Evolutionary conservation across 1,140 invertebrate genomes (phyloP), one percentile per base, ranked within the genome.

Genomic region (Pachyrhynchus sulphureomaculatus): DNA sequence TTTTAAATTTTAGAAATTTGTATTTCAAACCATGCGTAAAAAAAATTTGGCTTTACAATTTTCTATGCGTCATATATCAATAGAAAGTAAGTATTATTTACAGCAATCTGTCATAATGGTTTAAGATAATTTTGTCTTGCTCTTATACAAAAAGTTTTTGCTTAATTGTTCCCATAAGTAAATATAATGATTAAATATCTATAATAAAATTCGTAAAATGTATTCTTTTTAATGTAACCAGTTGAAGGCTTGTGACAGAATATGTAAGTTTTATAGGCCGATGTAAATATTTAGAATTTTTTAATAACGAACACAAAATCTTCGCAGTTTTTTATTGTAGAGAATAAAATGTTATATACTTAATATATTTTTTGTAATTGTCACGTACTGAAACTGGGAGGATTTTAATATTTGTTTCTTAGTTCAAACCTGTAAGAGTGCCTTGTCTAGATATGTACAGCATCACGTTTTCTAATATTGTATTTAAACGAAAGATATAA

Each of bases 341-440:
- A 23, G 3, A 20, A 13, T 47, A 8, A 10, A 47, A 2, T n/a
- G 17, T 17, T 17, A 1, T 8, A 39, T 18, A n/a, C n/a, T n/a
- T n/a, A n/a, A n/a, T n/a, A n/a, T n/a, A n/a, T n/a, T n/a, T 21
- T 47, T 47, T 47, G 4, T 26, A 26, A 29, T 29, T 29, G n/a
- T n/a, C 12, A 29, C 12, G 24, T 12, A 34, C 10, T n/a, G 32
- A 49, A 49, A 49, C 47, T 49, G 32, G 47, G 26, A 8, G 15
- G 24, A 24, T 24, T 49, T 29, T 2, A 6, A 10, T 9, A 29
- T 2, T 29, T 29, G 48, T 39, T 48, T 45, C 17, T 62, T 47
- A 23, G 47, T 56, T 45, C 41, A 34, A 55, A 70, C 68, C 66
- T 70, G 64, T 57, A 51, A 65, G 70, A 72, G 70, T 72, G 70